Base-by-base conservation (phyloP, 2,113 vertebrate species). In the Psophia crepitans region DNA sequence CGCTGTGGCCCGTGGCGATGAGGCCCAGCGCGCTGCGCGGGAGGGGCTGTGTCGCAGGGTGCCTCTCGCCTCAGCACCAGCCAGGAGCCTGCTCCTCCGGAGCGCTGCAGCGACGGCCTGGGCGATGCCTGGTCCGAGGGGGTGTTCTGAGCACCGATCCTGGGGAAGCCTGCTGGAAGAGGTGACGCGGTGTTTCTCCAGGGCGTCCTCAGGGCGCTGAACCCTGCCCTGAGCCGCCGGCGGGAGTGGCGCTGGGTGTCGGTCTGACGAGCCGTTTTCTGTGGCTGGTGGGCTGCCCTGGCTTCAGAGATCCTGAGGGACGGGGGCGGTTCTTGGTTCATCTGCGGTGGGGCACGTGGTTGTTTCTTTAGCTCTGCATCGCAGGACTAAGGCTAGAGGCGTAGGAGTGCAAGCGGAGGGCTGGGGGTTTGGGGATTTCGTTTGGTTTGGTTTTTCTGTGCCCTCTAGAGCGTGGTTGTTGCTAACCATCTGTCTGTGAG, bases 321-420 rank as follows among this genome's bases (percentile, higher is more conserved):
- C 48, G 19, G 7, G 30, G 8, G 20, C 51, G 41, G 44, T 17
- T 61, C 2, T 1, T 37, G 33, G 43, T 65, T 23, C 20, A 28
- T 48, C 53, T 2, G 0, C 33, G 37, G 23, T 37, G 8, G 11
- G 23, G 14, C 14, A 22, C 14, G 1, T n/a, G 57, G 22, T 48
- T 48, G 13, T 48, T 21, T 51, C 39, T 41, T 65, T 51, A 48
- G 26, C 56, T 73, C 26, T 69, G 70, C 15, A 19, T 57, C 27
- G 10, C 58, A 20, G n/a, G 57, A 30, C 23, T 49, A 28, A 23
- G 65, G 44, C 22, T 44, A 33, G 39, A 81, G 48, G 49, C 37
- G 8, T 3, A 79, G 41, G 33, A 83, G 66, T 0, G 0, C 3
- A 5, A 28, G 35, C 1, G 1, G 37, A 33, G 44, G 51, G 56